Conservation (phyloP, 1,140 invertebrate species). For the Rhynchophorus ferrugineus region DNA sequence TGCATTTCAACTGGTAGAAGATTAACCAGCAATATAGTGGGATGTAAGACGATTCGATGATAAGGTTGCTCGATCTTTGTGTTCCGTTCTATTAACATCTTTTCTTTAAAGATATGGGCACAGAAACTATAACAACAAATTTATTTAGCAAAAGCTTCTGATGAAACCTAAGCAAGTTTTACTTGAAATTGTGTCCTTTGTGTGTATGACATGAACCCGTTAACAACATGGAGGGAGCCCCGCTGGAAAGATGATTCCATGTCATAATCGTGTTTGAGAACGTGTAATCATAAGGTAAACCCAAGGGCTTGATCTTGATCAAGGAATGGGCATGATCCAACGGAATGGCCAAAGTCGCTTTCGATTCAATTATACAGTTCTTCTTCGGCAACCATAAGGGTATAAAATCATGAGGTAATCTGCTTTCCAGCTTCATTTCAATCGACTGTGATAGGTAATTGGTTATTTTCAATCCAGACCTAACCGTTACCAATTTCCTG, state of each 20-base stretch:
- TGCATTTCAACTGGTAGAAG: slow-evolving; percentile 66
- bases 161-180: slow-evolving; percentile 8
- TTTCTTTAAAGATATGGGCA: slow-evolving; percentile 68
- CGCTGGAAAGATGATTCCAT: slow-evolving; percentile 57
- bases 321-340: slow-evolving; percentile 53
- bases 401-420: slow-evolving; percentile 26
- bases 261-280: slow-evolving; percentile 55
- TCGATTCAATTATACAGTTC: slow-evolving; percentile 30
- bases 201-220: slow-evolving; percentile 43
- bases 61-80: slow-evolving; percentile 55
- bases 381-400: slow-evolving; percentile 27
- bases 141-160: neutral
- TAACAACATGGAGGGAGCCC: slow-evolving; percentile 50
- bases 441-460: slow-evolving; percentile 70
- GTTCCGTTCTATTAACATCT: slow-evolving; percentile 62
- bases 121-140: slow-evolving; percentile 57
- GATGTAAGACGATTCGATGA: slow-evolving; percentile 75
- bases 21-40: slow-evolving; percentile 75
- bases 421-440: slow-evolving; percentile 61
- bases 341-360: slow-evolving; percentile 53
- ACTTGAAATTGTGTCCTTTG: slow-evolving; percentile 41
- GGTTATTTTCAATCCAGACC: slow-evolving; percentile 75
- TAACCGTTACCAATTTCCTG: slow-evolving; percentile 88
- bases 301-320: slow-evolving; percentile 47
- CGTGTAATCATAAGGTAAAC: slow-evolving; percentile 42